Percentiles rank a stretch among this genome's conserved stretches.
Evolutionary conservation across 2,888 invertebrate species (phyloP).

Genomic region (Eristalis arbustorum): DNA sequence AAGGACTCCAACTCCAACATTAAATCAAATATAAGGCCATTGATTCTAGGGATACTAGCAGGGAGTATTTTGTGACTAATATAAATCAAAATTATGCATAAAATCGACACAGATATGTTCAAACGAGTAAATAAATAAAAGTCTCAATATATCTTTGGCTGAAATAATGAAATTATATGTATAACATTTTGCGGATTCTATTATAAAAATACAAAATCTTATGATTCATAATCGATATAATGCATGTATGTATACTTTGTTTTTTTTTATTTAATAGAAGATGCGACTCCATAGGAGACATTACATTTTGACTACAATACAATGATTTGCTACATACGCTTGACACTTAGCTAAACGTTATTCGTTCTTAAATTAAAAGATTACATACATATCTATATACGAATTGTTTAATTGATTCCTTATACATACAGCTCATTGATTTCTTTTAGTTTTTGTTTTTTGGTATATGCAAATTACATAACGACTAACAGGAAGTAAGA

Average conservation of each 20-base stretch:
- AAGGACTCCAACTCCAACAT: no score
- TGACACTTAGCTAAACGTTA: slow-evolving; percentile 7
- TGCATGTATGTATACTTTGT: neutral
- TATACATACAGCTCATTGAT: slow-evolving; percentile 25
- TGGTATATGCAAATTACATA: slow-evolving; percentile 32
- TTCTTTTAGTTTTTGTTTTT: slow-evolving; percentile 7
- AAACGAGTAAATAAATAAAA: neutral
- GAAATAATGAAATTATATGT: neutral
- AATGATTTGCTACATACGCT: slow-evolving; percentile 16
- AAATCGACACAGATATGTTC: neutral
- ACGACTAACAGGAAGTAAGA: slow-evolving; percentile 15
- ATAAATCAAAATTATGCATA: neutral
- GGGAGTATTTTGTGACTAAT: neutral
- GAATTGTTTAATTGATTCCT: neutral
- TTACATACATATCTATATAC: neutral
- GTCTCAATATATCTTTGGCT: neutral
- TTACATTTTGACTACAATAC: slow-evolving; percentile 27
- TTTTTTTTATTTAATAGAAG: slow-evolving; percentile 24
- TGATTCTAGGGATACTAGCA: no score
- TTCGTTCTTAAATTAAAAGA: slow-evolving; percentile 8
- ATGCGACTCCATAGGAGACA: slow-evolving; percentile 69
- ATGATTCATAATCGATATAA: slow-evolving; percentile 21
- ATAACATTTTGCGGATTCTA: slow-evolving; percentile 39
- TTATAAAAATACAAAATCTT: slow-evolving; percentile 68
- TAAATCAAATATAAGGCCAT: no score